These are phyloP conservation scores for Leptopilina boulardi DNA, from an alignment of 1,140 invertebrate species.

Conservation along the genomic window DNA sequence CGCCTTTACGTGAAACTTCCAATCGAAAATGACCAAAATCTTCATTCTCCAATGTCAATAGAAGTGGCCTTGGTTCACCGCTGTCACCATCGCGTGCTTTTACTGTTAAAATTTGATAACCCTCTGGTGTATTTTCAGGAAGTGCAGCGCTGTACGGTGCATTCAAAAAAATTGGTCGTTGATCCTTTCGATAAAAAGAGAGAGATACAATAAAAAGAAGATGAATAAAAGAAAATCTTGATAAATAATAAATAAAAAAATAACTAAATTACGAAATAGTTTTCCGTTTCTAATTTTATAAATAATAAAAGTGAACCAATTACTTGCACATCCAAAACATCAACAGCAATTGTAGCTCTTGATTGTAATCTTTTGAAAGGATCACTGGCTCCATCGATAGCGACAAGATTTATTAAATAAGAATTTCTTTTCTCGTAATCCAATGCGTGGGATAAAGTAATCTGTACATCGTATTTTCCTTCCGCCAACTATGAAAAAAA, in stretches of 20 bases:
- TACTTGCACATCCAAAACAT: constrained; percentile 85
- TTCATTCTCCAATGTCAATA: constrained; percentile 83
- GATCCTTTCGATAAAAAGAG: constrained; percentile 77
- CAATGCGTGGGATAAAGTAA: constrained; percentile 80
- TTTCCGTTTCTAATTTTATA: constrained; percentile 6
- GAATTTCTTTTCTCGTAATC: constrained; percentile 86
- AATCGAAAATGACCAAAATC: constrained; percentile 82
- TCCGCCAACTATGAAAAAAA: constrained; percentile 76
- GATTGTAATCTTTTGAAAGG: constrained; percentile 78
- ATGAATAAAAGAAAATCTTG: neutral
- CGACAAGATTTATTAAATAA: constrained; percentile 82
- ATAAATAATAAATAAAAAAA: too few species aligned
- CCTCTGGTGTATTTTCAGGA: constrained; percentile 82
- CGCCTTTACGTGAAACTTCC: constrained; percentile 74
- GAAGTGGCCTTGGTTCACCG: constrained; percentile 81
- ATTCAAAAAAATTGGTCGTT: constrained; percentile 86
- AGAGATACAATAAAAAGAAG: too few species aligned
- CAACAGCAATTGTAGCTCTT: constrained; percentile 83
- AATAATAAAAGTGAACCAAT: constrained; percentile 38
- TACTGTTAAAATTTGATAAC: constrained; percentile 81
- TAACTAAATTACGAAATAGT: too few species aligned
- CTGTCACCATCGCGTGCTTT: constrained; percentile 86
- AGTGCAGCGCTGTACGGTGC: constrained; percentile 87
- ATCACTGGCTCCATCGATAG: constrained; percentile 80
- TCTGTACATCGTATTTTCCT: constrained; percentile 83